Base-by-base conservation (phyloP, 2,888 invertebrate genomes). In the Saturnia japonica region DNA sequence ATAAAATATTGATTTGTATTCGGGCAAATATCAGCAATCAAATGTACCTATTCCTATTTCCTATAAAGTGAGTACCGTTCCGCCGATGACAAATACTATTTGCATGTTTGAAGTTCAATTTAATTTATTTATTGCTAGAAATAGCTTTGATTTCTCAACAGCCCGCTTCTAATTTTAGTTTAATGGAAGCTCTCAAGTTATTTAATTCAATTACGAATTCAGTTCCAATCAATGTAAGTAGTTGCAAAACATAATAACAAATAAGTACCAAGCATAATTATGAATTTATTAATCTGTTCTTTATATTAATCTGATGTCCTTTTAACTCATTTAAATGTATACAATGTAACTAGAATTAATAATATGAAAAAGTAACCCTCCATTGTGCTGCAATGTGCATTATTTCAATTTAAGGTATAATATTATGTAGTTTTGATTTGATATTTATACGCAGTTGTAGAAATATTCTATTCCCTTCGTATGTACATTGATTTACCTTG, bases 101-200 rank as follows among this genome's bases (percentile, higher is more conserved):
- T 80, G 78, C 82, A 82, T 51, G 25, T 14, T 83, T 84, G 85
- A 79, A 78, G 75, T 77, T 78, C 82, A 82, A 85, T 89, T 85
- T 84, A 86, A n/a, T n/a, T n/a, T 87, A 87, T 88, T 89, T 88
- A 89, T 87, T 83, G 81, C 70, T 54, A 80, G 81, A 85, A 87
- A 87, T 83, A 80, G 11, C 76, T n/a, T 54, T 54, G 77, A 78
- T 77, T 78, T 82, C 80, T 82, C 82, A 77, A 82, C 76, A 73
- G 80, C 73, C 72, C 79, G 73, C 76, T 80, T 76, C 80, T 84
- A 83, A 85, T 85, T 86, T 85, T 76, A 83, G 79, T 81, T 83
- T 83, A 81, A 85, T 85, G 80, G 74, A 74, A 76, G 78, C 73
- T 75, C 76, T 78, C 74, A 77, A 80, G 77, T 80, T 79, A 54